Conservation (phyloP, 2,888 invertebrate genomes). For the Yponomeuta malinellus region DNA sequence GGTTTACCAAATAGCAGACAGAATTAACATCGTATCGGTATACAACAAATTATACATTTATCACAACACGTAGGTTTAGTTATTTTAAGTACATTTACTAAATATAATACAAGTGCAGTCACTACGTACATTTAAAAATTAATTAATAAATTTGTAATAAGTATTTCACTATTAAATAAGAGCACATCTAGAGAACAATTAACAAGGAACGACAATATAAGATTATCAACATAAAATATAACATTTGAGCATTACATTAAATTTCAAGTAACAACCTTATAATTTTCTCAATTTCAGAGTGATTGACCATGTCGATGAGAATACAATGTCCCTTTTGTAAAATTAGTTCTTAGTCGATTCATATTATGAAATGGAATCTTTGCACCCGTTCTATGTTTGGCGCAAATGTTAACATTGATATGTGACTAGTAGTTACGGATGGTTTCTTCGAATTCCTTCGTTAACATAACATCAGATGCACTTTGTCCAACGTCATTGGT, state of each 20-base stretch:
- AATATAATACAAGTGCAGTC: constrained; percentile 43
- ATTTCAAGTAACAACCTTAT: constrained; percentile 47
- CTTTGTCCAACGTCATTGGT: background rate
- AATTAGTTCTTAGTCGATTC: background rate
- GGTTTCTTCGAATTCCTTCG: constrained; percentile 38
- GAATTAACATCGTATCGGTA: constrained; percentile 32
- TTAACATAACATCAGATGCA: background rate
- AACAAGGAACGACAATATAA: constrained; percentile 66
- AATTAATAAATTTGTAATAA: constrained; percentile 39
- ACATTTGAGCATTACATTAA: constrained; percentile 70
- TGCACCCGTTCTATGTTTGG: constrained; percentile 32
- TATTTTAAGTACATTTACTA: constrained; percentile 36
- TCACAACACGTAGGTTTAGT: constrained; percentile 68
- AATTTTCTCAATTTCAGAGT: background rate
- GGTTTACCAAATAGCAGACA: constrained; percentile 44
- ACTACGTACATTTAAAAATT: constrained; percentile 40
- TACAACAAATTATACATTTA: constrained; percentile 57
- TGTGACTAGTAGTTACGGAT: constrained; percentile 59
- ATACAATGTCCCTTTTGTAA: constrained; percentile 27
- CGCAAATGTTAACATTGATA: constrained; percentile 38
- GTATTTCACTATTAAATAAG: constrained; percentile 46
- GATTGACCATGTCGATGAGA: background rate
- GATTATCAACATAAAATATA: constrained; percentile 68
- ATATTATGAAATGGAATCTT: constrained; percentile 22
- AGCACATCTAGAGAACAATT: constrained; percentile 49